phyloP scores from a whole-genome alignment of 2,888 invertebrate genomes.

The Drosophila crucigera region DNA sequence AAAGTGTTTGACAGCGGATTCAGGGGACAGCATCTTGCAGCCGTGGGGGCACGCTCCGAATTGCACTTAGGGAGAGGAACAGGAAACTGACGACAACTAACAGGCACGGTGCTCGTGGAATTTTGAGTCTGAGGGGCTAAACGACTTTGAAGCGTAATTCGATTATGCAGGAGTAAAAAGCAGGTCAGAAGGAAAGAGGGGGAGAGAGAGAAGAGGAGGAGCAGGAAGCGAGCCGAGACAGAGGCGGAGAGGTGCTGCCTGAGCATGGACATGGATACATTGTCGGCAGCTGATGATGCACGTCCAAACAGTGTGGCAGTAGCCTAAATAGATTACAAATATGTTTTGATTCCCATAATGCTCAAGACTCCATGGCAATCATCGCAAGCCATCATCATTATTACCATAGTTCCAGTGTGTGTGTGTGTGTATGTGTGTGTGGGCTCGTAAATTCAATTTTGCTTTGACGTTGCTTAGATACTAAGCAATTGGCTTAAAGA shows the following conservation, averaged over 20 bases:
- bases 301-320: constrained; percentile 35
- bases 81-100: constrained; percentile 11
- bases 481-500: constrained; percentile 30
- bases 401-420: not conserved
- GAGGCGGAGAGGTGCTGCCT: not conserved
- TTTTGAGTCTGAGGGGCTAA: constrained; percentile 8
- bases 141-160: constrained; percentile 51
- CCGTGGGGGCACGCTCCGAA: constrained; percentile 37
- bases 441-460: constrained; percentile 58
- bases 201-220: no score
- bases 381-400: not conserved
- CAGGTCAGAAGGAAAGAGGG: not conserved
- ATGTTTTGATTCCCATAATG: constrained; percentile 54
- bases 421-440: not conserved
- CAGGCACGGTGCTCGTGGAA: constrained; percentile 1
- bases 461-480: constrained; percentile 4
- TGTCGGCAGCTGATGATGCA: constrained; percentile 54
- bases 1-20: constrained; percentile 24
- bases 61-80: constrained; percentile 32
- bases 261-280: not conserved
- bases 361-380: constrained; percentile 9
- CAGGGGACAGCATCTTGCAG: constrained; percentile 15
- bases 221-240: not conserved
- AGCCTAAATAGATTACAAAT: constrained; percentile 71
- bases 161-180: constrained; percentile 38